These are phyloP conservation scores for Aphidius ervi DNA, from an alignment of 1,140 invertebrate genomes.

Conservation along the genomic window DNA sequence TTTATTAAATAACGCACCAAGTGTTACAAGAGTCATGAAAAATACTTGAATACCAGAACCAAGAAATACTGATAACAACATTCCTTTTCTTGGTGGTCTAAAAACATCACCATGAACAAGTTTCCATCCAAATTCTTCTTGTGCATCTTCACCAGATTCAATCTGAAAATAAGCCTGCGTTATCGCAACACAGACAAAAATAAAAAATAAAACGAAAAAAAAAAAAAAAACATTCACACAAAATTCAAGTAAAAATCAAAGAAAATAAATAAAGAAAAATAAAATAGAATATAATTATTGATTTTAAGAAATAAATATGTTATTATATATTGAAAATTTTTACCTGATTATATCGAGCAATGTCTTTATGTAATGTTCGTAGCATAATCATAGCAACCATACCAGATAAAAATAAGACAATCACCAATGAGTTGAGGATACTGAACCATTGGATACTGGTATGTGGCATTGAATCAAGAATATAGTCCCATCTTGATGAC, in stretches of 20 bases:
- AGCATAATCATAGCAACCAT: conserved; percentile 99
- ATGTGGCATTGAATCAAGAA: conserved; percentile 95
- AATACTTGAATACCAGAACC: conserved; percentile 92
- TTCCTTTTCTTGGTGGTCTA: conserved; percentile 91
- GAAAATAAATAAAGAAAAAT: background rate
- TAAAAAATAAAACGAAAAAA: conserved; percentile 27
- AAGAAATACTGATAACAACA: conserved; percentile 91
- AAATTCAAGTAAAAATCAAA: background rate
- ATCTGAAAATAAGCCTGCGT: conserved; percentile 61
- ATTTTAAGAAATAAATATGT: background rate
- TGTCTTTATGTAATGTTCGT: conserved; percentile 96
- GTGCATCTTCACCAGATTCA: conserved; percentile 92
- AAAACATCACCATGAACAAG: conserved; percentile 95
- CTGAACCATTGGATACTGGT: conserved; percentile 99
- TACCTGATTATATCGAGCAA: conserved; percentile 94
- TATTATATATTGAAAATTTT: background rate
- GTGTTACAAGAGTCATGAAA: conserved; percentile 66
- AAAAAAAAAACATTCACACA: conserved; percentile 2
- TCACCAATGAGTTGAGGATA: conserved; percentile 85
- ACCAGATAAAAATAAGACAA: conserved; percentile 86
- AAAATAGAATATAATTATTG: background rate
- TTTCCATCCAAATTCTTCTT: conserved; percentile 99
- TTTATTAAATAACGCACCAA: conserved; percentile 39
- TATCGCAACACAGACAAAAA: conserved; percentile 42
- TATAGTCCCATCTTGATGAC: conserved; percentile 99